Conservation (phyloP, 2,113 vertebrate species). For the Anoura caudifer region DNA sequence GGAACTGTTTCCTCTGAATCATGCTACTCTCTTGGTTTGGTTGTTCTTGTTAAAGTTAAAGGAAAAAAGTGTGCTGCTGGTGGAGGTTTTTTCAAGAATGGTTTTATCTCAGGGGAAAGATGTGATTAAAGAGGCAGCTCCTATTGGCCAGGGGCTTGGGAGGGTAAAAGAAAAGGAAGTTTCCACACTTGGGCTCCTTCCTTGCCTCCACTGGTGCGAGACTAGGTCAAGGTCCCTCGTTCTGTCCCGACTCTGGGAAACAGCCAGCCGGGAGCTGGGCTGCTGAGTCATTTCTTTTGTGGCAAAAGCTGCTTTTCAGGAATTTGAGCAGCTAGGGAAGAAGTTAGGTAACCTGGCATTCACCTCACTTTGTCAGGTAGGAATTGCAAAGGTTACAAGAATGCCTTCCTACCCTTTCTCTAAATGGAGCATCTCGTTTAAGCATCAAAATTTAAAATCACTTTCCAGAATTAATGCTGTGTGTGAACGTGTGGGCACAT, state of each 20-base stretch:
- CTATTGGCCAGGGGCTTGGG: neutral
- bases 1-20: neutral
- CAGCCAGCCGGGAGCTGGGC: neutral
- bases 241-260: neutral
- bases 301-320: neutral
- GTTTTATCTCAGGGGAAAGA: conserved; percentile 18
- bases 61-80: neutral
- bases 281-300: neutral
- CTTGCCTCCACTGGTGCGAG: neutral
- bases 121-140: neutral
- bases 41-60: neutral
- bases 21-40: neutral
- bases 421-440: neutral
- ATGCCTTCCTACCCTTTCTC: neutral
- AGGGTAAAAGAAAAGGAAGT: neutral
- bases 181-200: neutral
- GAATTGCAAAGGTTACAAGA: neutral
- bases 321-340: neutral
- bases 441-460: neutral
- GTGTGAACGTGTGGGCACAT: neutral
- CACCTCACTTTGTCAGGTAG: neutral
- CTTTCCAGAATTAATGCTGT: neutral
- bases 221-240: neutral
- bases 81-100: neutral
- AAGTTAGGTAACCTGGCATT: neutral